Conservation (phyloP, 2,797 vertebrate species). For the Eupleurogrammus muticus region DNA sequence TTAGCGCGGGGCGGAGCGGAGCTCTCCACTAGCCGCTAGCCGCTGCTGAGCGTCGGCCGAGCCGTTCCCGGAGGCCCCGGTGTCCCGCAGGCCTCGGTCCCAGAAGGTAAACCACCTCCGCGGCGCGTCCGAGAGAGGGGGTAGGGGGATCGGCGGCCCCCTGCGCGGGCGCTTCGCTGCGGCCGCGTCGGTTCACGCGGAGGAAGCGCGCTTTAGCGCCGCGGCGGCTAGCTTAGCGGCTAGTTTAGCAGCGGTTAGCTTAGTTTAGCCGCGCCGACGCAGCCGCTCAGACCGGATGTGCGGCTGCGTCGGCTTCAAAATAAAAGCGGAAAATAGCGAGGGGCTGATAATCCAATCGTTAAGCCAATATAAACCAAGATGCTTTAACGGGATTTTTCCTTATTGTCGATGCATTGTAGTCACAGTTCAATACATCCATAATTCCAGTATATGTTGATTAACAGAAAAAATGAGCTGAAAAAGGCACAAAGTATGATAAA, state of each 20-base stretch:
- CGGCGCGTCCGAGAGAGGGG: too few species aligned
- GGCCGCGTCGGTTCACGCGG: background rate
- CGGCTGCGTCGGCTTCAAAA: slow-evolving; percentile 35
- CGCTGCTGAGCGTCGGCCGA: slow-evolving; percentile 69
- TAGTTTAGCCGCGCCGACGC: slow-evolving; percentile 30
- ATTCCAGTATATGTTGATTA: too few species aligned
- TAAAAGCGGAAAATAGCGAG: slow-evolving; percentile 48
- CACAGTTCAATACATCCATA: too few species aligned
- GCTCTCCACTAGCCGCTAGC: slow-evolving; percentile 58
- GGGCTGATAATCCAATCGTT: too few species aligned
- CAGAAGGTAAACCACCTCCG: slow-evolving; percentile 56
- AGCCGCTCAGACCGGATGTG: slow-evolving; percentile 37
- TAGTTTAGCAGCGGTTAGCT: slow-evolving; percentile 59
- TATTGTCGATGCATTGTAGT: too few species aligned
- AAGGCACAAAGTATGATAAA: too few species aligned
- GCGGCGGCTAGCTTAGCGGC: slow-evolving; percentile 44
- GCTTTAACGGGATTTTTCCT: too few species aligned
- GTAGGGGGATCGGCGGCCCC: too few species aligned
- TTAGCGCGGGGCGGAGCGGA: slow-evolving; percentile 58
- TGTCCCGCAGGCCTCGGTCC: slow-evolving; percentile 47
- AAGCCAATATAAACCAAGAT: too few species aligned
- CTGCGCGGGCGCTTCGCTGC: background rate
- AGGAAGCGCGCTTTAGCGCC: slow-evolving; percentile 59
- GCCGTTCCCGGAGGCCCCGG: slow-evolving; percentile 70
- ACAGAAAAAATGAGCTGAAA: too few species aligned